Evolutionary conservation across 2,888 invertebrate species (phyloP).

Genomic region (Parnassius glacialis): DNA sequence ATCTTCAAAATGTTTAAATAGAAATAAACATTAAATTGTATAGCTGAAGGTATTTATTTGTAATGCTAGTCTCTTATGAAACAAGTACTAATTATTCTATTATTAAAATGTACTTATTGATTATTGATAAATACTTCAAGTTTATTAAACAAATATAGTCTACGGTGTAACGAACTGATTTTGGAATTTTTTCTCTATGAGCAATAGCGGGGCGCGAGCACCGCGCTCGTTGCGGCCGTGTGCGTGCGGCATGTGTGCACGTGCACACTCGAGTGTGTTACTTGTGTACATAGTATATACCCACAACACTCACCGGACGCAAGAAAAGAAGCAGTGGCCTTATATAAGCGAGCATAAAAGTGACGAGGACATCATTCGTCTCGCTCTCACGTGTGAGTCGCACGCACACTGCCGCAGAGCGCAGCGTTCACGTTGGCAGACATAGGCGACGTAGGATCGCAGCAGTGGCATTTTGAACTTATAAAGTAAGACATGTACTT

Average conservation of each 20-base stretch:
- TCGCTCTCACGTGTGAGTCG: constrained; percentile 10
- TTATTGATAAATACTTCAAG: constrained; percentile 81
- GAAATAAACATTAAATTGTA: constrained; percentile 79
- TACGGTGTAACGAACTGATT: constrained; percentile 79
- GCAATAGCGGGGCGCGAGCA: constrained; percentile 55
- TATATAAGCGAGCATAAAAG: constrained; percentile 13
- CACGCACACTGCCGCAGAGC: constrained; percentile 28
- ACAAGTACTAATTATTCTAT: constrained; percentile 81
- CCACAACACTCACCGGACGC: constrained; percentile 33
- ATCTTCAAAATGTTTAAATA: constrained; percentile 78
- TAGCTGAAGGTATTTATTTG: constrained; percentile 81
- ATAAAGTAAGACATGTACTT: constrained; percentile 76
- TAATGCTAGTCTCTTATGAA: constrained; percentile 82
- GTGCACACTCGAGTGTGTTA: neutral
- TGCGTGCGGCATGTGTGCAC: constrained; percentile 13
- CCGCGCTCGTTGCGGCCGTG: constrained; percentile 25
- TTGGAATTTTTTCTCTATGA: constrained; percentile 74
- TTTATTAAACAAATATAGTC: constrained; percentile 79
- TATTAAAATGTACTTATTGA: constrained; percentile 81
- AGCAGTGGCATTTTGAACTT: constrained; percentile 78
- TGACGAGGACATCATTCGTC: constrained; percentile 2
- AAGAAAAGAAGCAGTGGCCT: constrained; percentile 50
- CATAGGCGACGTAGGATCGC: constrained; percentile 75
- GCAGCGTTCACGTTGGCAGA: constrained; percentile 32
- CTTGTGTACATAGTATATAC: neutral